Base-by-base conservation (phyloP, 1,140 invertebrate species). In the Drosophila pectinifera region DNA sequence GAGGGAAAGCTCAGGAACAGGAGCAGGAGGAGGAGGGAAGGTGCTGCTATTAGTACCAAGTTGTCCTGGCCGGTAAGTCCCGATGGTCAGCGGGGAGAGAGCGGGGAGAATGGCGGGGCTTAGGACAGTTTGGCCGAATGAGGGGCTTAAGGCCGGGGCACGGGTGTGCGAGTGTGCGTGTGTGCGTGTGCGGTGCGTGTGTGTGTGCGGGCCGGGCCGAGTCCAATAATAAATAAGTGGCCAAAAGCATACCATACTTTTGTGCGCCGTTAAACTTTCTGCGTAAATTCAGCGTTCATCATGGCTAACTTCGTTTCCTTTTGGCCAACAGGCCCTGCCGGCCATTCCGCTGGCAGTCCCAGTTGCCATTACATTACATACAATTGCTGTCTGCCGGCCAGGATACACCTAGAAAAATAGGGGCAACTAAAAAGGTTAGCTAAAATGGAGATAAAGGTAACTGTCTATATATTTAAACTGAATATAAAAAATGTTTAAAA, bases 141-240 rank as follows among this genome's bases (percentile, higher is more conserved):
- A 42, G 67, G 46, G 69, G 74, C 62, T 78, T 78, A 84, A 55
- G 69, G 74, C 73, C 63, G 16, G 10, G 6, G 63, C 68, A 64
- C 61, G 69, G 59, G 48, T 63, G 49, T 41, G 26, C 58, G 46
- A 28, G 20, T 48, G 16, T 64, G 31, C 49, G 14, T 28, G 22
- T 62, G 41, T 48, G 49, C 54, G 48, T 34, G 41, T 46, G 14
- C 63, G 26, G 36, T 46, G 8, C 20, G 16, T 69, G 45, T 53
- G 49, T 62, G 57, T 26, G 54, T 55, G 28, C 62, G 38, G 36
- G 59, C 48, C 62, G 38, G 36, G 59, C 48, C 20, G 24, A 57
- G 67, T 77, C 63, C 84, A 83, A 88, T 88, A 89, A 88, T 88
- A 88, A 89, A 88, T 89, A 88, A 88, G 84, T 88, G 80, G 63